Base-by-base conservation (phyloP, 64 coral and sea anemone species). In the Montipora efflorescens region DNA sequence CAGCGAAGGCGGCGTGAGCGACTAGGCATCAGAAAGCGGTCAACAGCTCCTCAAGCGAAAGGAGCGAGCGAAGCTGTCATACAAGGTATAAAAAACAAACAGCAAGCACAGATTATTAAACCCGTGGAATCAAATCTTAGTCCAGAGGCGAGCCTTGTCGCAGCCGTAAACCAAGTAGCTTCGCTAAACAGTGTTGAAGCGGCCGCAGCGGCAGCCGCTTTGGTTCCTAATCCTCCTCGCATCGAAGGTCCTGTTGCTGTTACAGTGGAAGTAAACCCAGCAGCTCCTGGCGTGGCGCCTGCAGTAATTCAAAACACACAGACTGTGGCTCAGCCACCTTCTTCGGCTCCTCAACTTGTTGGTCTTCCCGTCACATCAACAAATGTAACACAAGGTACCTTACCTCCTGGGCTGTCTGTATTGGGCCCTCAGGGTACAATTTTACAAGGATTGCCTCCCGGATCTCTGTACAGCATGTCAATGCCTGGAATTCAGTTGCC, bases 1-100 rank as follows among this genome's bases (percentile, higher is more conserved):
- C 96, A 97, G 21, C 86, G 96, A 73, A 87, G 96, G 92, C 87
- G 96, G 96, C 96, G 96, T 91, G 96, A 97, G 58, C 74, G 96
- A 47, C 85, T 97, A 7, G 96, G 96, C 22, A 92, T 95, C 87
- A 89, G 96, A 43, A 97, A 97, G 87, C 85, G 96, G 62, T 92
- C 92, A 77, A 93, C 73, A 48, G 64, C 91, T 53, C 90, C 95
- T 20, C 96, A 97, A 47, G 47, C 67, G 14, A 93, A 92, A 36
- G 89, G 89, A 71, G 93, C 79, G 0, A 97, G 93, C 66, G 96
- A 97, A 79, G 90, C 83, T 44, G 96, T 97, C 3, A 80, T 97
- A 59, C 96, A 92, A 46, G 93, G 96, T 2, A 92, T 97, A 10
- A 92, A 93, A 78, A 97, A 97, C 36, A 91, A 90, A 76, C 95